Evolutionary conservation across 1,140 invertebrate genomes (phyloP).

Genomic region (Macrostomum lignano): DNA sequence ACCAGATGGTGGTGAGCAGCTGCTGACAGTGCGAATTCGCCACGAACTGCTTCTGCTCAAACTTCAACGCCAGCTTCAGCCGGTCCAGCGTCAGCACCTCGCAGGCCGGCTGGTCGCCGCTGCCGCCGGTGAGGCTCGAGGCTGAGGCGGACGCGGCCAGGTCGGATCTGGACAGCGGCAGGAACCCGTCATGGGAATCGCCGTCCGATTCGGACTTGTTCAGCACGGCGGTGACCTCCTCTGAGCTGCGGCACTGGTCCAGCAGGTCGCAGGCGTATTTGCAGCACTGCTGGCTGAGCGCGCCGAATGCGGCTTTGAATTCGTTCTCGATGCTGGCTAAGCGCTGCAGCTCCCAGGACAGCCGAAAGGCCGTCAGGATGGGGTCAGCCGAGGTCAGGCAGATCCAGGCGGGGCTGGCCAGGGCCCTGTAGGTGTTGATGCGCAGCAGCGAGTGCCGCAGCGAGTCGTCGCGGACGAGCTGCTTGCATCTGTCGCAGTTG

Average conservation of each 20-base stretch:
- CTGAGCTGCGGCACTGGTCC: slow-evolving; percentile 56
- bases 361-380: slow-evolving; percentile 23
- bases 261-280: slow-evolving; percentile 52
- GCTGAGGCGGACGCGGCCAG: no score
- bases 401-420: slow-evolving; percentile 49
- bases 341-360: slow-evolving; percentile 12
- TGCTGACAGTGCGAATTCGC: slow-evolving; percentile 93
- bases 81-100: slow-evolving; percentile 12
- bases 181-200: slow-evolving; percentile 3
- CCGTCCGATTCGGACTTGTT: slow-evolving; percentile 33
- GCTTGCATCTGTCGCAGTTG: slow-evolving; percentile 25
- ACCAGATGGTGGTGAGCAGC: slow-evolving; percentile 82
- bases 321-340: slow-evolving; percentile 14
- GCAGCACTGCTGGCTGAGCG: slow-evolving; percentile 44
- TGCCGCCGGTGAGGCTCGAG: no score
- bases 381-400: slow-evolving; percentile 14
- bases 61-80: slow-evolving; percentile 16
- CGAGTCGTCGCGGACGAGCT: slow-evolving; percentile 30
- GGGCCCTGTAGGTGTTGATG: slow-evolving; percentile 64
- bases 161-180: no score
- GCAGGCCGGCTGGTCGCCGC: neutral
- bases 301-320: slow-evolving; percentile 12
- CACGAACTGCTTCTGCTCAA: slow-evolving; percentile 40
- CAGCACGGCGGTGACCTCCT: slow-evolving; percentile 59
- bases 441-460: slow-evolving; percentile 46